Evolutionary conservation across 2,888 invertebrate species (phyloP).

Genomic region (Blera fallax): DNA sequence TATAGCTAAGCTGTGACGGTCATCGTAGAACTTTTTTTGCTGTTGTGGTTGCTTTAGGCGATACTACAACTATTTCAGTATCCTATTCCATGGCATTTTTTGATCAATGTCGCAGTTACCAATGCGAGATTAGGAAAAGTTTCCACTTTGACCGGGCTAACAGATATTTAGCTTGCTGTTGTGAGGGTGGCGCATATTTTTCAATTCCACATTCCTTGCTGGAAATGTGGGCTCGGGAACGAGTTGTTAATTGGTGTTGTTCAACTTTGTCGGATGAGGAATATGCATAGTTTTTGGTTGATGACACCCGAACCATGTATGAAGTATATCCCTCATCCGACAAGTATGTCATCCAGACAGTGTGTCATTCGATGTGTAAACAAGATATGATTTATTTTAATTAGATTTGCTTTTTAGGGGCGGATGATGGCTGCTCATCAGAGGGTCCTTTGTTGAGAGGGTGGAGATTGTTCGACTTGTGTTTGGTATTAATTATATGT

Average conservation of each 20-base stretch:
- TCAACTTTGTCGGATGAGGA: constrained; percentile 35
- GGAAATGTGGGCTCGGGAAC: background rate
- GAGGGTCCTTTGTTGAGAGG: background rate
- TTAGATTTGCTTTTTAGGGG: background rate
- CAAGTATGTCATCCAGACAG: background rate
- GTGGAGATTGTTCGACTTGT: background rate
- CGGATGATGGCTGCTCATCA: background rate
- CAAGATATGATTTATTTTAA: constrained; percentile 24
- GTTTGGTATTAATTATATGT: background rate
- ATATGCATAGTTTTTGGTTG: constrained; percentile 34
- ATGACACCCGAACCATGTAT: too few species aligned
- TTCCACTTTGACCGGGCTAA: background rate
- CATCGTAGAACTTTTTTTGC: constrained; percentile 25
- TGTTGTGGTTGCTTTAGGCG: constrained; percentile 13
- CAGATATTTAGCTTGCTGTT: constrained; percentile 35
- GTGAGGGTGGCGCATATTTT: constrained; percentile 13
- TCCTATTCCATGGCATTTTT: constrained; percentile 45
- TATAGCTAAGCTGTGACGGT: constrained; percentile 50
- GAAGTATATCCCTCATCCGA: too few species aligned
- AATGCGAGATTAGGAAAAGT: constrained; percentile 30
- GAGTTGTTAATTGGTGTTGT: constrained; percentile 59
- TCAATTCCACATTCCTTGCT: background rate
- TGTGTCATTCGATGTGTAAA: constrained; percentile 17
- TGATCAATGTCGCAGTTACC: constrained; percentile 58
- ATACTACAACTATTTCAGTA: constrained; percentile 45